These are phyloP conservation scores for Atherix ibis DNA, from an alignment of 2,888 invertebrate species.

Conservation along the genomic window DNA sequence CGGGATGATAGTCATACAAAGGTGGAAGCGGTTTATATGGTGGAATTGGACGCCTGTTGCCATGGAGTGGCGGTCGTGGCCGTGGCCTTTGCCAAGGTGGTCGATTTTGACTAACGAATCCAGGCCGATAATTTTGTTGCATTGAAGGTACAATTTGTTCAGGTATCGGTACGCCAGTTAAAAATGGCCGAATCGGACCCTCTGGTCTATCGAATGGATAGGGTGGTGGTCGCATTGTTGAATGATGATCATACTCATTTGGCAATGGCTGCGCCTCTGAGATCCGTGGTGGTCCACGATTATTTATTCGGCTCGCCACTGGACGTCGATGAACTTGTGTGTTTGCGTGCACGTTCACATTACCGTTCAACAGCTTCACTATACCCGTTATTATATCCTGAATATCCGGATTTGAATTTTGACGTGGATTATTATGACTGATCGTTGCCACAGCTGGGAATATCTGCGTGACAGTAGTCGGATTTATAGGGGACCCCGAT, in stretches of 20 bases:
- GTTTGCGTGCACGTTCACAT: conserved; percentile 70
- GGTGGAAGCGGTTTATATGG: conserved; percentile 45
- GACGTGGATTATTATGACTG: conserved; percentile 23
- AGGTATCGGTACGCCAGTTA: conserved; percentile 54
- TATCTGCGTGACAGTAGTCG: conserved; percentile 39
- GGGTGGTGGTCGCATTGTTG: conserved; percentile 38
- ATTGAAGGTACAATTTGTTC: conserved; percentile 54
- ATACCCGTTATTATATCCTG: conserved; percentile 84
- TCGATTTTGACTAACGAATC: conserved; percentile 39
- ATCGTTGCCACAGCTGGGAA: conserved; percentile 33
- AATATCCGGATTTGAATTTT: conserved; percentile 59
- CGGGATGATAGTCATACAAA: conserved; percentile 28
- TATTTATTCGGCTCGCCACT: conserved; percentile 65
- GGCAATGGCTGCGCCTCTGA: conserved; percentile 57
- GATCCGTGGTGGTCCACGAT: conserved; percentile 75
- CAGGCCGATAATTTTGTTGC: conserved; percentile 39
- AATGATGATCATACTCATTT: conserved; percentile 33
- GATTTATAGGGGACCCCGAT: conserved; percentile 32
- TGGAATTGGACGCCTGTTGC: conserved; percentile 40
- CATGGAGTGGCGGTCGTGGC: conserved; percentile 35
- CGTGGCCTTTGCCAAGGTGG: conserved; percentile 52
- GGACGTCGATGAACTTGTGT: conserved; percentile 52
- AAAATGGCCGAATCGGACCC: conserved; percentile 40
- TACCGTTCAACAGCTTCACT: conserved; percentile 74
- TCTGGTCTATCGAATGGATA: conserved; percentile 62